Base-by-base conservation (phyloP, 2,113 vertebrate genomes). In the Isichthys henryi region DNA sequence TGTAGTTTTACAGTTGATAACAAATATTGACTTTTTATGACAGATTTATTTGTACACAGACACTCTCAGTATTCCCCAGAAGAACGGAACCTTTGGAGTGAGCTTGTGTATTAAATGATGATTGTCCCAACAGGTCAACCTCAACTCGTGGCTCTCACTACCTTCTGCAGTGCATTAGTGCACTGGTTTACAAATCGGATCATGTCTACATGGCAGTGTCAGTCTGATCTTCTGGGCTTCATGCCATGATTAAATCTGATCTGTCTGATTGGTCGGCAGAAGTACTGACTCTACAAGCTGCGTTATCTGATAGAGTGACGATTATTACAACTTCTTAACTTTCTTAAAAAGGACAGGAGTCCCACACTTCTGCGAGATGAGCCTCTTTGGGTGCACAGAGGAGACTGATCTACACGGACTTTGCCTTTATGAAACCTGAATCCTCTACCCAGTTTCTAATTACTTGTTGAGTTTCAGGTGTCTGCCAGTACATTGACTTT, bases 381-480 rank as follows among this genome's bases (percentile, higher is more conserved):
- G 91, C 77, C 27, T 90, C 88, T 77, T 52, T 91, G 88, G 90
- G 87, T 90, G 88, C 50, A 89, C 62, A 84, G 39, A 88, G 86
- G 88, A 88, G 58, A 90, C n/a, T 87, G n/a, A 90, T 90, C 90
- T 53, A 89, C 58, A 45, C 62, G 88, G 31, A 91, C 86, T 86
- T 50, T 90, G 74, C 45, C 87, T 89, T 88, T 92, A 92, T 86
- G 88, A 92, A 92, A 94, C 92, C 88, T 90, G 66, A 86, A 91
- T 91, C 88, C 91, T 39, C 84, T 87, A 17, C 66, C 84, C 88
- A 89, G 8, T 90, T 88, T 43, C 0, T 74, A 92, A 91, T 94
- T 95, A 93, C 95, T 95, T 95, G 88, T 90, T 92, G 88, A 95
- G 91, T 91, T 92, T 96, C 88, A 2, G 88, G 93, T 96, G 94